phyloP scores from a whole-genome alignment of 2,797 vertebrate genomes.

The Poeciliopsis gracilis region DNA sequence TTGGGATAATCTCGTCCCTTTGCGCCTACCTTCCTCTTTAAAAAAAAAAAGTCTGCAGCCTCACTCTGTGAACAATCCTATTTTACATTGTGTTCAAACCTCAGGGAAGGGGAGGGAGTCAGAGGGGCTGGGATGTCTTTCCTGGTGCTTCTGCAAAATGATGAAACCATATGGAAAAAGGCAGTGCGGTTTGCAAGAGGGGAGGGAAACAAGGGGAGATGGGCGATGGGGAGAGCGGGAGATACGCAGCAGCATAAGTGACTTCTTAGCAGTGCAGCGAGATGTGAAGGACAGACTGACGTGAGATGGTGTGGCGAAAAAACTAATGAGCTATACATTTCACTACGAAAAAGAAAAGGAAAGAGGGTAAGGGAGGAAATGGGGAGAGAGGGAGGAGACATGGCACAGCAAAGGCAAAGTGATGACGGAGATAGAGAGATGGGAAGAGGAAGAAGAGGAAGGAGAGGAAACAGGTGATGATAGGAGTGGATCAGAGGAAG shows the following conservation, averaged over 20 bases:
- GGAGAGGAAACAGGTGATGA: conserved; percentile 26
- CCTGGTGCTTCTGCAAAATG: conserved; percentile 70
- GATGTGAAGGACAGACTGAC: conserved; percentile 87
- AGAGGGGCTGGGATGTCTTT: conserved; percentile 46
- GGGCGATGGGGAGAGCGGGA: conserved; percentile 3
- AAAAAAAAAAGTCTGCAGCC: conserved; percentile 27
- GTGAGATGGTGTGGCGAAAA: conserved; percentile 73
- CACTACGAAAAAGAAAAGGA: conserved; percentile 57
- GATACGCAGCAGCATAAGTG: conserved; percentile 76
- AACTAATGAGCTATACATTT: conserved; percentile 84
- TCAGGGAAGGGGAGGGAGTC: not conserved
- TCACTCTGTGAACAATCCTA: conserved; percentile 48
- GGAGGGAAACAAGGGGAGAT: conserved; percentile 31
- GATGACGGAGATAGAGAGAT: conserved; percentile 48
- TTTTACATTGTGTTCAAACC: conserved; percentile 51
- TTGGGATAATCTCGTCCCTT: conserved; percentile 73
- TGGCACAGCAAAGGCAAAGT: conserved; percentile 27
- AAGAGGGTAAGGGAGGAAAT: conserved; percentile 22
- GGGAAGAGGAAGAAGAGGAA: conserved; percentile 16
- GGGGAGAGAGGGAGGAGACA: conserved; percentile 10
- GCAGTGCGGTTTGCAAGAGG: conserved; percentile 39
- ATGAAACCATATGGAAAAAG: conserved; percentile 81
- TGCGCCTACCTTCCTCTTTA: conserved; percentile 29
- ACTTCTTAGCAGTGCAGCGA: conserved; percentile 85
- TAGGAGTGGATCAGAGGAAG: conserved; percentile 33